phyloP scores from a whole-genome alignment of 2,797 vertebrate species.

The Crax fasciolata region DNA sequence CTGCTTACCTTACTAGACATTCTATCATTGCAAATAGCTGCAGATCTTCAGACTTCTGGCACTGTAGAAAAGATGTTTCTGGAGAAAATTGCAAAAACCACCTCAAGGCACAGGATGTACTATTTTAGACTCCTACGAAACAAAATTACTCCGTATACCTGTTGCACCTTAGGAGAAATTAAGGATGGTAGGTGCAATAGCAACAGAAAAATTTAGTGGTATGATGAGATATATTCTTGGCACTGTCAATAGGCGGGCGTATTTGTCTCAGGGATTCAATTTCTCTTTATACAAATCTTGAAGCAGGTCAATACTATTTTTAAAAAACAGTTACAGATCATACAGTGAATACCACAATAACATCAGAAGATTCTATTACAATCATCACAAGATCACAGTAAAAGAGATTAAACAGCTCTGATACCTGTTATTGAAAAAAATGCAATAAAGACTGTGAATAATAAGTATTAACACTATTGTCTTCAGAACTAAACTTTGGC shows the following conservation, averaged over 20 bases:
- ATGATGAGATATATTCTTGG: neutral
- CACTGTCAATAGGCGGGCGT: neutral
- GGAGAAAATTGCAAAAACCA: neutral
- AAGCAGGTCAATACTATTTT: slow-evolving; percentile 26
- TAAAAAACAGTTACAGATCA: slow-evolving; percentile 16
- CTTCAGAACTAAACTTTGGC: neutral
- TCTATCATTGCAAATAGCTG: neutral
- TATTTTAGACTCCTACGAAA: slow-evolving; percentile 9
- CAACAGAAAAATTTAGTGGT: neutral
- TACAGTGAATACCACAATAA: neutral
- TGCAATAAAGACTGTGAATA: neutral
- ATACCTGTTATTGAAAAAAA: slow-evolving; percentile 2
- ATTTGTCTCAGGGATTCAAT: slow-evolving; percentile 7
- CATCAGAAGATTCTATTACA: neutral
- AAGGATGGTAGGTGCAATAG: neutral
- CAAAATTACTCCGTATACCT: neutral
- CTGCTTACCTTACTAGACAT: neutral
- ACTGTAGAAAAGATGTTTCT: neutral
- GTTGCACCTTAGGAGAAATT: neutral
- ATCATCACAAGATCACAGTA: neutral
- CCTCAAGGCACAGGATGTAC: neutral
- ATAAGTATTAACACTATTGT: neutral
- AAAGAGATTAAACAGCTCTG: neutral
- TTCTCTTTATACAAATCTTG: neutral
- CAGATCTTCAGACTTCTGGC: neutral